phyloP scores from a whole-genome alignment of 2,888 invertebrate genomes.

The Clanis bilineata region DNA sequence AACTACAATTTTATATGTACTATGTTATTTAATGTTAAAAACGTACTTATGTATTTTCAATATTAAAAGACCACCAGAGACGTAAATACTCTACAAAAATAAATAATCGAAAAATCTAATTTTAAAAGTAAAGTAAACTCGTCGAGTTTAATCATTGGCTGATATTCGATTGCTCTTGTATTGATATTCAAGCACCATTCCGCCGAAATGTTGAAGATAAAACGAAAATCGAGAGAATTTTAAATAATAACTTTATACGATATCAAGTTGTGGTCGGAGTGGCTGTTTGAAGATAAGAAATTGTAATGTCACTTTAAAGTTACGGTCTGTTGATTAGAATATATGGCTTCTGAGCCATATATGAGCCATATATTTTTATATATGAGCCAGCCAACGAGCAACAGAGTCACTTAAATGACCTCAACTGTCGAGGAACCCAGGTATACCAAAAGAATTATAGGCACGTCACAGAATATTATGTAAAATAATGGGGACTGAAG shows the following conservation, averaged over 20 bases:
- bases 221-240: not conserved
- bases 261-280: not conserved
- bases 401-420: no score
- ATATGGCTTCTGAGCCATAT: not conserved
- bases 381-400: no score
- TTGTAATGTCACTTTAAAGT: not conserved
- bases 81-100: no score
- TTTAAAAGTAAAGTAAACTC: not conserved
- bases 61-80: no score
- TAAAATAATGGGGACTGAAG: no score
- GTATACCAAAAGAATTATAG: no score
- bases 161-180: conserved; percentile 9
- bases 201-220: conserved; percentile 4
- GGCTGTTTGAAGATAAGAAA: not conserved
- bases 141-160: not conserved
- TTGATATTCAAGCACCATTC: conserved; percentile 5
- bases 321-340: no score
- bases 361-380: no score
- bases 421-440: no score
- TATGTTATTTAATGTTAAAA: not conserved
- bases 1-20: no score
- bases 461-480: no score
- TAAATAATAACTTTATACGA: conserved; percentile 6
- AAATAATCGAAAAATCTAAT: not conserved
- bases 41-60: no score